These are phyloP conservation scores for Rhea pennata DNA, from an alignment of 2,113 vertebrate species.

Conservation along the genomic window DNA sequence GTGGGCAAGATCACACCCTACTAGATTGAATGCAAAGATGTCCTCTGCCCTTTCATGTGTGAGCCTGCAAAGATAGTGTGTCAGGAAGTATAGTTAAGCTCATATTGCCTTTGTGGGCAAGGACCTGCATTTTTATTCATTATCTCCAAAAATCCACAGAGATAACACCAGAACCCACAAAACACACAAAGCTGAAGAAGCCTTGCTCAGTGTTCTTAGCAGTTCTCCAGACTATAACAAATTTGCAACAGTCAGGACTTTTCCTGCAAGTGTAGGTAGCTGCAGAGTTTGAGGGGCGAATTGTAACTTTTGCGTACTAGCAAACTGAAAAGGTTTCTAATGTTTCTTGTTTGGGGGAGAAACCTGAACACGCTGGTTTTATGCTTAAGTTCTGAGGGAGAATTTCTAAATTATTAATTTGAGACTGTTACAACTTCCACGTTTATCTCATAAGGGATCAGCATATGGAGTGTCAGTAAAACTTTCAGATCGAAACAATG, in stretches of 20 bases:
- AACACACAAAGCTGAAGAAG: background rate
- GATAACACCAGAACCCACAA: background rate
- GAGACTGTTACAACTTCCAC: background rate
- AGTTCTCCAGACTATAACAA: background rate
- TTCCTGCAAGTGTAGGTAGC: background rate
- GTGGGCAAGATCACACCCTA: background rate
- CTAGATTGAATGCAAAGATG: background rate
- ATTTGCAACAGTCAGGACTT: background rate
- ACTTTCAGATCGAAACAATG: background rate
- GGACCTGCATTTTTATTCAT: background rate
- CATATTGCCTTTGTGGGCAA: background rate
- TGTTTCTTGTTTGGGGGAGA: background rate
- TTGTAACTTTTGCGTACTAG: background rate
- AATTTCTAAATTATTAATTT: background rate
- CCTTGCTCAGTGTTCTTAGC: background rate
- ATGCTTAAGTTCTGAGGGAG: background rate
- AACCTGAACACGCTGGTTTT: background rate
- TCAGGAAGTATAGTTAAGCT: background rate
- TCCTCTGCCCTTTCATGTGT: background rate
- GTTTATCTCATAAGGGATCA: background rate
- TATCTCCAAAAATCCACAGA: background rate
- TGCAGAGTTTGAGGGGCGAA: background rate
- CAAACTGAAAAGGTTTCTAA: background rate
- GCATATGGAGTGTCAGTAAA: background rate
- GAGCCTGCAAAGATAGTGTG: rapidly evolving